A percentile compares a stretch with the other conserved stretches of the same genome.
Evolutionary conservation across 2,113 vertebrate species (phyloP).

Genomic region (Hyla sarda): DNA sequence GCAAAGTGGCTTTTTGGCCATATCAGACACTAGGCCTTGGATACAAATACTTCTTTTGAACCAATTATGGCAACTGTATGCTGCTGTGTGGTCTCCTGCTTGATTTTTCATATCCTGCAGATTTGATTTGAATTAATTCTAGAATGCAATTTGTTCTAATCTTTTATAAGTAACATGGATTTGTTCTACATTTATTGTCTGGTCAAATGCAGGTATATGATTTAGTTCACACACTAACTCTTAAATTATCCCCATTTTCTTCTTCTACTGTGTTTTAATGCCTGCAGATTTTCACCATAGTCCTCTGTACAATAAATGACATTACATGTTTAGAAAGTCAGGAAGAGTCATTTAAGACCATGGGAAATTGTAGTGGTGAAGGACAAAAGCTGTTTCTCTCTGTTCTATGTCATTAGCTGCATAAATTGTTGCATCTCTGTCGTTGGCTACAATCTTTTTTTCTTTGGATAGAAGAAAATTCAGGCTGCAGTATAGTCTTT

Average conservation of each 20-base stretch:
- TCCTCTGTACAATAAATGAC: neutral
- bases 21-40: too few species aligned
- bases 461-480: neutral
- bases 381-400: neutral
- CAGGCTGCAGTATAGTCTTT: neutral
- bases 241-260: neutral
- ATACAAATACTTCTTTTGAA: too few species aligned
- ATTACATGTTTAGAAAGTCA: neutral
- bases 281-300: neutral
- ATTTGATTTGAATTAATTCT: too few species aligned
- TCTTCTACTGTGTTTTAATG: neutral
- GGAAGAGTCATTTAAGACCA: neutral
- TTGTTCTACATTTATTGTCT: neutral
- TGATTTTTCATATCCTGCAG: too few species aligned
- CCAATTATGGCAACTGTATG: too few species aligned
- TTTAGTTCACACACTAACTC: neutral
- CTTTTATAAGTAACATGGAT: too few species aligned
- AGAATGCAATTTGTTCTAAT: too few species aligned
- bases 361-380: conserved; percentile 3
- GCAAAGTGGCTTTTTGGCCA: too few species aligned
- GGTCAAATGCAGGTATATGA: neutral
- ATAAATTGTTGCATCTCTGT: neutral
- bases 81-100: too few species aligned
- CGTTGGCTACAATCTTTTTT: neutral
- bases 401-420: neutral